Evolutionary conservation across 2,113 vertebrate genomes (phyloP), one percentile per base, ranked within the genome.

Genomic region (Halcyon malimbica): DNA sequence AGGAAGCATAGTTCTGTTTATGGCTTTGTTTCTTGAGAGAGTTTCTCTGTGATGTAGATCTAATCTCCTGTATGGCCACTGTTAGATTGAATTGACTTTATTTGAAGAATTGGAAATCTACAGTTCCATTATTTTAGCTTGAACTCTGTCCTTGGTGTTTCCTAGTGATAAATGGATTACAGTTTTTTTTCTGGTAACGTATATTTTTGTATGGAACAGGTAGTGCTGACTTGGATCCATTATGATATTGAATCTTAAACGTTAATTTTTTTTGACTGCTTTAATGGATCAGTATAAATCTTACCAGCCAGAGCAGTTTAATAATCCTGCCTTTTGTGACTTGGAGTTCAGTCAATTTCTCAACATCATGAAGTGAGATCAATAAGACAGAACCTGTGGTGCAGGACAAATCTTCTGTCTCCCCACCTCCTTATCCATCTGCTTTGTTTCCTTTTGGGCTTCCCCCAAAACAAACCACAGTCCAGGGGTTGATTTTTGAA

Each of bases 211-310:
- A 75, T 62, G 59, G 93, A 90, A 83, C 69, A 81, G 64, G 85
- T 75, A 93, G 69, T 97, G 74, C 97, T 97, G 86, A 92, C 91
- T 78, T 84, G 83, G 73, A 82, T 93, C 80, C 94, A 94, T 89
- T 95, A 96, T 59, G 83, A 85, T 94, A 96, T 84, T 96, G 89
- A 83, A 80, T 93, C 92, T 50, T 86, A 69, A 87, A 89, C 1
- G 25, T 93, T 97, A 50, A 63, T 77, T 86, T 82, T 50, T 88
- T 76, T 46, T 6, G n/a, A n/a, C 87, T 86, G 67, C 75, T 85
- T 95, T 97, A 93, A 95, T 95, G 88, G 83, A 31, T 73, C 50
- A 23, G 41, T 83, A 88, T 94, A 96, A 95, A 97, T 94, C 80
- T 95, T 70, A 75, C 23, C 33, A 11, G 76, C 56, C 67, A 77